These are phyloP conservation scores for Manacus vitellinus DNA, from an alignment of 2,113 vertebrate genomes.

Conservation along the genomic window DNA sequence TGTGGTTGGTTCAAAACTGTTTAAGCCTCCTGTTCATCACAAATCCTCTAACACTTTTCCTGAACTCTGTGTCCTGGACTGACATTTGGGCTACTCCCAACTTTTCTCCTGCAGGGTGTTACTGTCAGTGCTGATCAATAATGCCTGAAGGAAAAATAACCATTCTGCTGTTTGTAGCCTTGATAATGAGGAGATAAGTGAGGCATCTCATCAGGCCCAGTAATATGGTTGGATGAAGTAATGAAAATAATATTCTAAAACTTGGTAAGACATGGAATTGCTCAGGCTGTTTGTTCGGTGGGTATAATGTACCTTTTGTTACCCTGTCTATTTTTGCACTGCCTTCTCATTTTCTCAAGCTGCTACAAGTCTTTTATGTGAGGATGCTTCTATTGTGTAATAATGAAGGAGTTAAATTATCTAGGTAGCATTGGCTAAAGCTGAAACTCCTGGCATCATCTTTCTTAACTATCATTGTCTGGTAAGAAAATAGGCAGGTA, in stretches of 20 bases:
- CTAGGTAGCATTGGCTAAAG: not conserved
- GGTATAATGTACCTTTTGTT: not conserved
- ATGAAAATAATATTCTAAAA: not conserved
- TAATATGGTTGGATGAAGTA: not conserved
- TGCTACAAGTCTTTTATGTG: not conserved
- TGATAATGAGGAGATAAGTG: not conserved
- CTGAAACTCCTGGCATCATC: conserved; percentile 7
- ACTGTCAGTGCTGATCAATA: not conserved
- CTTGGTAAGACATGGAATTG: not conserved
- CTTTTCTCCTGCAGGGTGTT: not conserved
- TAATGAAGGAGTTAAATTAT: not conserved
- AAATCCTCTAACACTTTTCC: not conserved
- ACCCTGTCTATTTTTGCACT: not conserved
- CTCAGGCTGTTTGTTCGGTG: not conserved
- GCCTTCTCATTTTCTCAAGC: not conserved
- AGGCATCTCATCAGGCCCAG: not conserved
- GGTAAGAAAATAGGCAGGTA: conserved; percentile 35
- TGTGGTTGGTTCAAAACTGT: not conserved
- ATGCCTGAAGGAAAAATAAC: not conserved
- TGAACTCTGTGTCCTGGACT: not conserved
- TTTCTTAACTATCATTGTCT: conserved; percentile 10
- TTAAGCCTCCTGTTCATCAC: conserved; percentile 3
- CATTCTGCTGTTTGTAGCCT: not conserved
- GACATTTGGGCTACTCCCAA: not conserved
- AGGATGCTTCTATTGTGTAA: not conserved